These are phyloP conservation scores for Acholoe squamosa DNA, from an alignment of 2,888 invertebrate genomes.

Conservation along the genomic window DNA sequence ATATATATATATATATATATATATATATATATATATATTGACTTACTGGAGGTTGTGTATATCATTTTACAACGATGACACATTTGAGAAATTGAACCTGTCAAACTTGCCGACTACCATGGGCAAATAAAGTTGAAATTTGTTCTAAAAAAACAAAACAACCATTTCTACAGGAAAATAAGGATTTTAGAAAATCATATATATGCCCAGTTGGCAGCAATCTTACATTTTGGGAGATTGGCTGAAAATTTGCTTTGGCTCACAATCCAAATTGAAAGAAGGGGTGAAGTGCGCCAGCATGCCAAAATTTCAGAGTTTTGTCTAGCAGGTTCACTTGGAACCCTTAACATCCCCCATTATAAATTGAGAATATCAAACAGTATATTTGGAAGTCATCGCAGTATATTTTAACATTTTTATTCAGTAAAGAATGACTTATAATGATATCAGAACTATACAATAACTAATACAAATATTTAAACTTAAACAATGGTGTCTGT, in stretches of 20 bases:
- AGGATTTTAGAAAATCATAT: background rate
- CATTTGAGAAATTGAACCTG: background rate
- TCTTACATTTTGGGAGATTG: too few species aligned
- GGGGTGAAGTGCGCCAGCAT: too few species aligned
- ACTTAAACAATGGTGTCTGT: background rate
- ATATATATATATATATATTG: conserved; percentile 35
- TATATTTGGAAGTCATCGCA: too few species aligned
- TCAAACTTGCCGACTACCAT: background rate
- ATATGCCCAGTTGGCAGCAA: too few species aligned
- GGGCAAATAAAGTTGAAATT: background rate
- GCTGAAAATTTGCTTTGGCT: too few species aligned
- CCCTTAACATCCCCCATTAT: too few species aligned
- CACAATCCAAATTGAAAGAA: too few species aligned
- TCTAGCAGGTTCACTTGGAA: too few species aligned
- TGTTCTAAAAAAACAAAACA: background rate
- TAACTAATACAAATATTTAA: background rate
- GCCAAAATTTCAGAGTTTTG: too few species aligned
- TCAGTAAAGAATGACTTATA: conserved; percentile 15
- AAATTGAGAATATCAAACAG: too few species aligned
- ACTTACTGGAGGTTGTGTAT: background rate
- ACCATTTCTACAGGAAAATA: background rate
- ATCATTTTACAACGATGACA: background rate
- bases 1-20: conserved; percentile 37
- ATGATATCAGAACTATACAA: background rate
- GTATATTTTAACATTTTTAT: background rate